A percentile compares a stretch with the other conserved stretches of the same genome.
Evolutionary conservation across 2,113 vertebrate genomes (phyloP).

Genomic region (Paedocypris sp.): DNA sequence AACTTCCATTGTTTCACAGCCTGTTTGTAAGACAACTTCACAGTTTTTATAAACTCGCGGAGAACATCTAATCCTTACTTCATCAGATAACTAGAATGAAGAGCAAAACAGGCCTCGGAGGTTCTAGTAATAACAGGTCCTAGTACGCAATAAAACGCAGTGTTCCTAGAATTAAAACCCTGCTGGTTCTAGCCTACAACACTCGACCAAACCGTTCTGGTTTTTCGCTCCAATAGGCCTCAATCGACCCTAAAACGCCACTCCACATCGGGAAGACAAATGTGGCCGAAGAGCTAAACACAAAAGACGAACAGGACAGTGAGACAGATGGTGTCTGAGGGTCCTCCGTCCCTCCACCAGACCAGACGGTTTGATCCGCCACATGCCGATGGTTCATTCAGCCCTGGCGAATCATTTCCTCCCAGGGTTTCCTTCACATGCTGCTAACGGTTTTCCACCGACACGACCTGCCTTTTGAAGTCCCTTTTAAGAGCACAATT

Average conservation of each 20-base stretch:
- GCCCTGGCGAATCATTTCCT: slow-evolving; percentile 27
- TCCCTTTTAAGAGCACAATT: slow-evolving; percentile 64
- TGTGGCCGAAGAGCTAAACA: slow-evolving; percentile 16
- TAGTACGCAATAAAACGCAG: slow-evolving; percentile 1
- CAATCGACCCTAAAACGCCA: neutral
- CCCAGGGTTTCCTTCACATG: slow-evolving; percentile 30
- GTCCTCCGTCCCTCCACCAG: slow-evolving; percentile 10
- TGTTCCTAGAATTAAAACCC: neutral
- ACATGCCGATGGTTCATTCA: slow-evolving; percentile 15
- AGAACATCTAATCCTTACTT: slow-evolving; percentile 30
- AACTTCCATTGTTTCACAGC: slow-evolving; percentile 6
- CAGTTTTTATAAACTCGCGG: slow-evolving; percentile 18
- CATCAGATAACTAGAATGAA: neutral
- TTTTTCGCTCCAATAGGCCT: neutral
- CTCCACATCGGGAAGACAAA: slow-evolving; percentile 1
- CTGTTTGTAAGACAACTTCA: slow-evolving; percentile 2
- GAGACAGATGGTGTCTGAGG: slow-evolving; percentile 28
- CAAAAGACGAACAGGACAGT: slow-evolving; percentile 17
- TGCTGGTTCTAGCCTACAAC: neutral
- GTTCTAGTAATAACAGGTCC: neutral
- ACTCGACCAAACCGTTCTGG: too few species aligned
- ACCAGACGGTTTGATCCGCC: slow-evolving; percentile 28
- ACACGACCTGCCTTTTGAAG: slow-evolving; percentile 63
- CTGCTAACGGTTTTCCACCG: slow-evolving; percentile 49
- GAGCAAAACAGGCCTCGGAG: slow-evolving; percentile 7